phyloP scores from a whole-genome alignment of 2,113 vertebrate genomes.

The Neodon shergylaensis region DNA sequence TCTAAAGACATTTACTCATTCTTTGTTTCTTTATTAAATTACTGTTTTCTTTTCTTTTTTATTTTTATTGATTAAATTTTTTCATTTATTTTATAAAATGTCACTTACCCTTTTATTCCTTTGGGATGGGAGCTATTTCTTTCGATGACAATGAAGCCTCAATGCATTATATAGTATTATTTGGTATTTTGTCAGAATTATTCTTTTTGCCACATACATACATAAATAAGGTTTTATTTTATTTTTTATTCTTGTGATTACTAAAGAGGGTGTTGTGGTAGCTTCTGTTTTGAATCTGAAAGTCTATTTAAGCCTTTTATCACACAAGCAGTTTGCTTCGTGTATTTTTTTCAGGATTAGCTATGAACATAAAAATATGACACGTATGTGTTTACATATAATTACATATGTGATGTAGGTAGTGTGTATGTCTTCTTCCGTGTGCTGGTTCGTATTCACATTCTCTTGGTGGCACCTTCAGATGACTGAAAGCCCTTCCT shows the following conservation, averaged over 20 bases:
- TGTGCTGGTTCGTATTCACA: not conserved
- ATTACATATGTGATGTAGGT: not conserved
- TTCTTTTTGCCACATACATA: not conserved
- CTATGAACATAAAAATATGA: not conserved
- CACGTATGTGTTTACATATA: not conserved
- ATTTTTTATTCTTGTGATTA: not conserved
- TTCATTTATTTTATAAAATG: not conserved
- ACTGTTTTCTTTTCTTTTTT: not conserved
- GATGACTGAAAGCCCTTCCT: not conserved
- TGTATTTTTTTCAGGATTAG: slow-evolving; percentile 12
- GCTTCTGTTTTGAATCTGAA: not conserved
- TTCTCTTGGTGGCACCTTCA: not conserved
- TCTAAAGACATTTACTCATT: not conserved
- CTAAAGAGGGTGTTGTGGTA: not conserved
- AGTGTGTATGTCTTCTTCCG: not conserved
- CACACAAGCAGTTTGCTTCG: not conserved
- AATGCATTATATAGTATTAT: not conserved
- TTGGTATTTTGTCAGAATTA: slow-evolving; percentile 29
- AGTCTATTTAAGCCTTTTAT: not conserved
- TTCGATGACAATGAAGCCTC: not conserved
- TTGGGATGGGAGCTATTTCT: not conserved
- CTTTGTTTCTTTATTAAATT: not conserved
- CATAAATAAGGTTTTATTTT: slow-evolving; percentile 49
- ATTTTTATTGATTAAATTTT: not conserved
- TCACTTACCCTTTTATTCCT: not conserved